Base-by-base conservation (phyloP, 2,113 vertebrate genomes). In the Genyomyrus donnyi region DNA sequence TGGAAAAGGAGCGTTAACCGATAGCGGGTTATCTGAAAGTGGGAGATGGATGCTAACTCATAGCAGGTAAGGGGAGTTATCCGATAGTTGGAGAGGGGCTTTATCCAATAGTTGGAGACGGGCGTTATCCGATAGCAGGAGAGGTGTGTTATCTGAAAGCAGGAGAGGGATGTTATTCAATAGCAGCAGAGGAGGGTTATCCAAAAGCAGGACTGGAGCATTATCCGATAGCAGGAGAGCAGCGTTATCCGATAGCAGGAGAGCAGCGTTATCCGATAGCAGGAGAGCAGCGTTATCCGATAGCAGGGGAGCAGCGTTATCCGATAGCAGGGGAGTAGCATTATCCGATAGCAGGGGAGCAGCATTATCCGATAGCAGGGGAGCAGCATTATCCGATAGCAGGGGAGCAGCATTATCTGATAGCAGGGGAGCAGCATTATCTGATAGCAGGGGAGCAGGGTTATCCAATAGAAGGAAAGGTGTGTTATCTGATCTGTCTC, bases 111-210 rank as follows among this genome's bases (percentile, higher is more conserved):
- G 52, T 1, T 2, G 52, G 2, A 58, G 21, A 58, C 0, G 1
- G 1, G 19, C 6, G 21, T 58, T 58, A 58, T 24, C 53, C 53
- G 3, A 56, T 56, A 56, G 19, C 19, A 1, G 19, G 7, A 24
- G 56, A 56, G 19, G 1, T 0, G 1, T 1, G 19, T 6, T 3
- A 52, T 17, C 3, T 0, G 50, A 52, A 0, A 17, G 50, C 50
- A 52, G 50, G 13, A 5, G 13, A 52, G 49, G 2, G 11, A 2
- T 2, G 2, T 49, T 49, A 49, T 11, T 0, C 48, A 1, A 49
- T 49, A 3, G 49, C 11, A 9, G 49, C 1, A 13, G 10, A 49
- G 50, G 3, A 0, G 50, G 0, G 3, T 52, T 52, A 52, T 52
- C 15, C 15, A 0, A 17, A 1, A 17, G 50, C 11, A 52, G 15